Conservation (phyloP, 2,888 invertebrate species). For the Choristoneura rosaceana region DNA sequence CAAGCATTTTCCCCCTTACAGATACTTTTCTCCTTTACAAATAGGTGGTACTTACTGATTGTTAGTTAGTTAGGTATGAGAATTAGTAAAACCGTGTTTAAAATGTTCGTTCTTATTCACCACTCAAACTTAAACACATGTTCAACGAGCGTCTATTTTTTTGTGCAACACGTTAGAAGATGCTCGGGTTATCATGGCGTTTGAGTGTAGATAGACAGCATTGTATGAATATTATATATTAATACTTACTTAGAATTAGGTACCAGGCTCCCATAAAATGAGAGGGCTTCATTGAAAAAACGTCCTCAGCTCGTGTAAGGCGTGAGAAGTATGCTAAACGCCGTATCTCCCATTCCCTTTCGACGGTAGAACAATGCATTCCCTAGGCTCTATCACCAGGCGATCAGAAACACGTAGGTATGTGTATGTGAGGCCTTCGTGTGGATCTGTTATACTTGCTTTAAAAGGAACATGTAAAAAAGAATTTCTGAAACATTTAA, state of each 20-base stretch:
- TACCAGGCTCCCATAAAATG: conserved; percentile 40
- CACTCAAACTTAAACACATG: no score
- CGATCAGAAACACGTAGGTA: conserved; percentile 42
- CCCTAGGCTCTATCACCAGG: conserved; percentile 37
- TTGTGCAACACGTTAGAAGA: no score
- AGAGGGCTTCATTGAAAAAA: conserved; percentile 31
- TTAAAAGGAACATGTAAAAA: not conserved
- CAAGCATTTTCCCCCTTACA: no score
- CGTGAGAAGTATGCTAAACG: conserved; percentile 60
- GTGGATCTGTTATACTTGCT: not conserved
- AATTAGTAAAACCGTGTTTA: no score
- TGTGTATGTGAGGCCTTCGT: not conserved
- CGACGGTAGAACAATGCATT: conserved; percentile 58
- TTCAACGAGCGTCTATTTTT: no score
- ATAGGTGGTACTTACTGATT: no score
- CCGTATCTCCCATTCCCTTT: conserved; percentile 55
- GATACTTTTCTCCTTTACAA: no score
- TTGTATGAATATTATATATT: not conserved
- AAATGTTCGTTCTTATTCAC: no score
- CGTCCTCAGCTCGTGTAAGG: conserved; percentile 35
- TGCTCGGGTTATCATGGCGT: no score
- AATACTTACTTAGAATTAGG: conserved; percentile 8
- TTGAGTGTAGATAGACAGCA: not conserved
- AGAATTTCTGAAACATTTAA: no score
- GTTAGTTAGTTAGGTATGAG: no score